Evolutionary conservation across 2,797 vertebrate genomes (phyloP).

Genomic region (Australoheros facetus): DNA sequence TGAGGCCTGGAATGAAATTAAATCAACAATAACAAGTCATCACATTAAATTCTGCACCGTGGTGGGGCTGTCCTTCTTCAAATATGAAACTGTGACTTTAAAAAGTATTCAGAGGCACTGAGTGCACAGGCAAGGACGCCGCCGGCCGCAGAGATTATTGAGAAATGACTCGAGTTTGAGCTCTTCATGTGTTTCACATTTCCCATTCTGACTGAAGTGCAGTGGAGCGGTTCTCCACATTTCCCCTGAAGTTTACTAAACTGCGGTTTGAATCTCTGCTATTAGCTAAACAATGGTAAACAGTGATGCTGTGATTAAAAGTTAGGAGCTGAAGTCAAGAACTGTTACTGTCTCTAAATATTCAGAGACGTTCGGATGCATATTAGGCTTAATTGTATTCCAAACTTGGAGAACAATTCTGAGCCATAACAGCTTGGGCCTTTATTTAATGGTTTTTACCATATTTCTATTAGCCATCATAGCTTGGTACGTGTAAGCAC

Average conservation of each 20-base stretch:
- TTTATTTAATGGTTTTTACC: neutral
- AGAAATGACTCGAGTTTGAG: slow-evolving; percentile 66
- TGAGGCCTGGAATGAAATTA: slow-evolving; percentile 47
- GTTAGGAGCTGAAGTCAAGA: slow-evolving; percentile 17
- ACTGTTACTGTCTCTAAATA: neutral
- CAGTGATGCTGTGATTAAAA: slow-evolving; percentile 23
- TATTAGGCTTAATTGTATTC: neutral
- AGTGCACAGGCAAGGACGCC: slow-evolving; percentile 1
- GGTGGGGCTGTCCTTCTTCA: slow-evolving; percentile 35
- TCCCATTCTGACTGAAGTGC: slow-evolving; percentile 73
- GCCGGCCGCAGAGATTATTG: slow-evolving; percentile 50
- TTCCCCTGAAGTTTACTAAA: slow-evolving; percentile 70
- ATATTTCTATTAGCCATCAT: neutral
- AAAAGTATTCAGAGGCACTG: slow-evolving; percentile 6
- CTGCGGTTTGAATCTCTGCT: slow-evolving; percentile 63
- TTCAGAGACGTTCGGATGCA: slow-evolving; percentile 12
- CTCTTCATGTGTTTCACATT: slow-evolving; percentile 76
- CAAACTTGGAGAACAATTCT: neutral
- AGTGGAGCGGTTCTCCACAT: slow-evolving; percentile 63
- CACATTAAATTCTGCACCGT: slow-evolving; percentile 24
- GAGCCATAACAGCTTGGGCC: neutral
- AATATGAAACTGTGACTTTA: slow-evolving; percentile 32
- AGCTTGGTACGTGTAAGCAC: neutral
- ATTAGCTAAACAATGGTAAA: slow-evolving; percentile 68
- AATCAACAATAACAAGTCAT: slow-evolving; percentile 59